A percentile compares a stretch with the other conserved stretches of the same genome.
Evolutionary conservation across 2,797 vertebrate species (phyloP).

Genomic region (Syngnathus rostellatus): DNA sequence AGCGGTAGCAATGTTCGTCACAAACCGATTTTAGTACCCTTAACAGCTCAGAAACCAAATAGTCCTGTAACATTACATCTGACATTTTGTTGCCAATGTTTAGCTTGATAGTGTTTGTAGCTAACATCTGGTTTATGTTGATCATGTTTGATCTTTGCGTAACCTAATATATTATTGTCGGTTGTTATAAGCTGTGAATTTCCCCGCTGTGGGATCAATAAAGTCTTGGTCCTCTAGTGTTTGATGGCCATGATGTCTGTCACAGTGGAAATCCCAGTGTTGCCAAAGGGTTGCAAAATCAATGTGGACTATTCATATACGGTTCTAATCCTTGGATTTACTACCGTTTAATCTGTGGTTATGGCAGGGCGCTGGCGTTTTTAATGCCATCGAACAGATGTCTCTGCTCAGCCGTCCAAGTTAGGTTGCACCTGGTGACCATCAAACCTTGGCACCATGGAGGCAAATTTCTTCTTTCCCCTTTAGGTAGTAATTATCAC

Average conservation of each 20-base stretch:
- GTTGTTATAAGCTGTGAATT: background rate
- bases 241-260: slow-evolving; percentile 38
- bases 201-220: background rate
- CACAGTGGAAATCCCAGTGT: slow-evolving; percentile 44
- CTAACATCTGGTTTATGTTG: background rate
- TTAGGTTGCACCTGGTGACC: slow-evolving; percentile 50
- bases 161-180: background rate
- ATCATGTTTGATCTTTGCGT: background rate
- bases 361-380: slow-evolving; percentile 59
- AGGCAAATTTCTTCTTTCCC: slow-evolving; percentile 18
- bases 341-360: slow-evolving; percentile 71
- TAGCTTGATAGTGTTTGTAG: background rate
- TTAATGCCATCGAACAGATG: slow-evolving; percentile 66
- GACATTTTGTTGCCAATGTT: background rate
- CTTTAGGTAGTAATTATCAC: slow-evolving; percentile 13
- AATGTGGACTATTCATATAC: slow-evolving; percentile 63
- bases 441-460: slow-evolving; percentile 20
- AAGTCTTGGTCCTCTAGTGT: slow-evolving; percentile 4
- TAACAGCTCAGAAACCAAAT: slow-evolving; percentile 10
- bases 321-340: slow-evolving; percentile 70
- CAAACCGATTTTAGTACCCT: slow-evolving; percentile 28
- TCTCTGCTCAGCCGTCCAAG: slow-evolving; percentile 54
- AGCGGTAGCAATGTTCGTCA: slow-evolving; percentile 24
- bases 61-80: background rate
- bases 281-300: slow-evolving; percentile 54